These are phyloP conservation scores for Oophaga sylvatica DNA, from an alignment of 2,797 vertebrate species.

Conservation along the genomic window DNA sequence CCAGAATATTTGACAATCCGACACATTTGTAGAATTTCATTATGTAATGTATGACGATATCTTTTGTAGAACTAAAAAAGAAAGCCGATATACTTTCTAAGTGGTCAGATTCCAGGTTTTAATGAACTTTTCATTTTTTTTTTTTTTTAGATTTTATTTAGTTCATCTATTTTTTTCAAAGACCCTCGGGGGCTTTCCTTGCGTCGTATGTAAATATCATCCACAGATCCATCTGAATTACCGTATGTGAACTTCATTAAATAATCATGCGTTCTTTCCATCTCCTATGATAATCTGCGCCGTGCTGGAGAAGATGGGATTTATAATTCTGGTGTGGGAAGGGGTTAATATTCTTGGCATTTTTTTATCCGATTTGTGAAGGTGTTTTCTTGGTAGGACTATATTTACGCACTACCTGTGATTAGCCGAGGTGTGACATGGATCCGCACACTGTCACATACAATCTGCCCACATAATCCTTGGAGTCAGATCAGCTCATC, in stretches of 20 bases:
- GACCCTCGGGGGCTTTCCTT: not conserved
- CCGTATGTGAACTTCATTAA: not conserved
- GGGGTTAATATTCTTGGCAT: not conserved
- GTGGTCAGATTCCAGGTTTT: too few species aligned
- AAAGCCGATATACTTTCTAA: too few species aligned
- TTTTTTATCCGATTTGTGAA: not conserved
- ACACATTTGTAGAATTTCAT: too few species aligned
- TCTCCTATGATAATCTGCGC: not conserved
- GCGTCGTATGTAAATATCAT: slow-evolving; percentile 9
- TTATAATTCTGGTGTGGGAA: not conserved
- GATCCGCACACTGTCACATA: not conserved
- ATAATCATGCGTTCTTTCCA: not conserved
- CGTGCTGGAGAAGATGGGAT: not conserved
- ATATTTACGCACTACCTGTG: slow-evolving; percentile 14
- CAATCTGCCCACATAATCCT: not conserved
- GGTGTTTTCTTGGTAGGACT: slow-evolving; percentile 20
- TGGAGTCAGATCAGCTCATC: not conserved
- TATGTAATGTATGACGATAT: too few species aligned
- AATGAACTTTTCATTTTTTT: too few species aligned
- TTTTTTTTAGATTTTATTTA: too few species aligned
- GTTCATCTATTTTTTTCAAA: too few species aligned
- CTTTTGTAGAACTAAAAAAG: too few species aligned
- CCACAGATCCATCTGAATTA: not conserved
- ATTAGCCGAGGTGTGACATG: slow-evolving; percentile 5
- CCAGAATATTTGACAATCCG: too few species aligned